Base-by-base conservation (phyloP, 1,140 invertebrate species). In the Pentalonia nigronervosa region DNA sequence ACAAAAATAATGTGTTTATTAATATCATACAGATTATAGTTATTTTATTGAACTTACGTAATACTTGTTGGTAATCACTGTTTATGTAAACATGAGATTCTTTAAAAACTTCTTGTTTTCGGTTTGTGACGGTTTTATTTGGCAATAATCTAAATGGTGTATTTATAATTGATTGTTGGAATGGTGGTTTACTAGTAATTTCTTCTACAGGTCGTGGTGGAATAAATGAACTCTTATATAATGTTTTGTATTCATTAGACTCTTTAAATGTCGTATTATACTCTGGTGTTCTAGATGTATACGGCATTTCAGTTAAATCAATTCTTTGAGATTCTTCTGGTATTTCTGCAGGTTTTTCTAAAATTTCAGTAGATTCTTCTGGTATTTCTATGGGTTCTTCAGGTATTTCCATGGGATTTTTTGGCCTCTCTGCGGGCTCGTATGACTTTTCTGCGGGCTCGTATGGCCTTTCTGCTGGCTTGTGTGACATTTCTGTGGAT, bases 401-500 rank as follows among this genome's bases (percentile, higher is more conserved):
- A 95, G 9, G 95, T 94, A 47, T n/a, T 47, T n/a, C 30, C 6
- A 41, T 90, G 87, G 76, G 93, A 84, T 94, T 93, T 94, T 93
- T 94, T 95, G 50, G 94, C 9, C 94, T 60, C 92, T 94, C 93
- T 4, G n/a, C 8, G 2, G n/a, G 20, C 34, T 50, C 48, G 7
- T 90, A 7, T 83, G 34, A 21, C 4, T 2, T 41, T 83, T 36
- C 36, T 34, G 20, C 60, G 0, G 25, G 30, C 7, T 81, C 41
- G 2, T 81, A 7, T n/a, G 47, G 11, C 7, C 17, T 48, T 50
- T 48, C 86, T 21, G 14, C 20, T 0, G 1, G 6, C 41, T 87
- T 30, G 23, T 3, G 95, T 95, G 6, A 95, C 94, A 25, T 89
- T 91, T 92, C 90, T 94, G 93, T 94, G 91, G 23, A 7, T 25